Conservation (phyloP, 2,113 vertebrate genomes). For the Notothenia rossii region DNA sequence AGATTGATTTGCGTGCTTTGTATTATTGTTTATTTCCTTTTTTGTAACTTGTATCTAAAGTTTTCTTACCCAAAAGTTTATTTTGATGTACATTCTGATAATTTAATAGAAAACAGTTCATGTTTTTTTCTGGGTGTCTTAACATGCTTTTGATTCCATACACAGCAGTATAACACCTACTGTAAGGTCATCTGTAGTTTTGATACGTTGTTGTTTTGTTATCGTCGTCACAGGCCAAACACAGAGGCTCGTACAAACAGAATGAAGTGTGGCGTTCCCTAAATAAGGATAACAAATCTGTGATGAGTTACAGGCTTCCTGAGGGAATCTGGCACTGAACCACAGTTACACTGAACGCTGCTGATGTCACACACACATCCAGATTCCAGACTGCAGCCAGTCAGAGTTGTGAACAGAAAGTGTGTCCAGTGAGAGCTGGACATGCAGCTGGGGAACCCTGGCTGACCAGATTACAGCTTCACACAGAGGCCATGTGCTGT, state of each 20-base stretch:
- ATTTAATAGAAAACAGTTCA: too few species aligned
- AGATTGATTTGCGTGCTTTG: too few species aligned
- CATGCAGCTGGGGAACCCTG: slow-evolving; percentile 19
- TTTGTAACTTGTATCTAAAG: too few species aligned
- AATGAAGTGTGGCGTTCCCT: background rate
- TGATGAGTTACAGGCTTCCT: background rate
- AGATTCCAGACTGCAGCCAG: background rate
- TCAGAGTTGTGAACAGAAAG: slow-evolving; percentile 16
- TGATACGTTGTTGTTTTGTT: slow-evolving; percentile 6
- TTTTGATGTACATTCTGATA: too few species aligned
- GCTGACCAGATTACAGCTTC: slow-evolving; percentile 1
- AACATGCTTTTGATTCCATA: background rate
- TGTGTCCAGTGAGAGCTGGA: slow-evolving; percentile 5
- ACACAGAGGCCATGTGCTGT: slow-evolving; percentile 26
- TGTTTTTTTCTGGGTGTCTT: background rate
- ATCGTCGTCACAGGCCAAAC: slow-evolving; percentile 14
- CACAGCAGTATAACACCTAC: background rate
- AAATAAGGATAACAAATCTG: background rate
- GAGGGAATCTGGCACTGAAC: slow-evolving; percentile 3
- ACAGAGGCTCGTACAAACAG: background rate
- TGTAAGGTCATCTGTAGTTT: background rate
- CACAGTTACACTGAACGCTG: slow-evolving; percentile 2
- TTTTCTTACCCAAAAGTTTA: too few species aligned
- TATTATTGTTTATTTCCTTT: too few species aligned
- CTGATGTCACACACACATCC: slow-evolving; percentile 4